Base-by-base conservation (phyloP, 2,113 vertebrate genomes). In the Cacatua alba region DNA sequence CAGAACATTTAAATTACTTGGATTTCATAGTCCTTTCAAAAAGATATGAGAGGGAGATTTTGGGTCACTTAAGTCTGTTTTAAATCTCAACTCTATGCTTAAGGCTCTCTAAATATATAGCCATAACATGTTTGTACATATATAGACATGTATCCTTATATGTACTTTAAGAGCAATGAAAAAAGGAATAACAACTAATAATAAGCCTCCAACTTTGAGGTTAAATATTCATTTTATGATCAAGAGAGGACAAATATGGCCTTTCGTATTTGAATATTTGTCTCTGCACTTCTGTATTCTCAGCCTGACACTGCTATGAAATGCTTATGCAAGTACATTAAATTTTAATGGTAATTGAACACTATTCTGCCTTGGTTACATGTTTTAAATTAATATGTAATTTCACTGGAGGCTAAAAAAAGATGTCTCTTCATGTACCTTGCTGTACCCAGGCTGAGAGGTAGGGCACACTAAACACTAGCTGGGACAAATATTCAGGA, bases 351-450 rank as follows among this genome's bases (percentile, higher is more conserved):
- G 43, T 46, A 84, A 89, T n/a, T 65, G 81, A 95, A 81, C 81
- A 79, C 10, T 84, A 68, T 84, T 95, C 95, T 92, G 89, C 24
- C 29, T 94, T 71, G n/a, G 76, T 77, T 77, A 67, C 37, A 68
- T 59, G 19, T 63, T 93, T 91, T 92, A 91, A 95, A 95, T 95
- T 78, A 85, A 92, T 82, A 76, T 17, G 28, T 85, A 88, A 90
- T 82, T 82, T 60, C 75, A 81, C 55, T 72, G 17, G 44, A 94
- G 31, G 35, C 8, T 81, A 59, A 86, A 55, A 17, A 59, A 84
- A 81, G 7, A n/a, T 70, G n/a, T 75, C 13, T 85, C 25, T 59
- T 92, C 25, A 13, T 51, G 51, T 78, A 69, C 37, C 24, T 85
- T 53, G 23, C 16, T 63, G 63, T 13, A 72, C 10, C 20, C 9